Percentiles rank a stretch among this genome's conserved stretches.
phyloP scores from a whole-genome alignment of 2,113 vertebrate genomes.

The Istiophorus platypterus region DNA sequence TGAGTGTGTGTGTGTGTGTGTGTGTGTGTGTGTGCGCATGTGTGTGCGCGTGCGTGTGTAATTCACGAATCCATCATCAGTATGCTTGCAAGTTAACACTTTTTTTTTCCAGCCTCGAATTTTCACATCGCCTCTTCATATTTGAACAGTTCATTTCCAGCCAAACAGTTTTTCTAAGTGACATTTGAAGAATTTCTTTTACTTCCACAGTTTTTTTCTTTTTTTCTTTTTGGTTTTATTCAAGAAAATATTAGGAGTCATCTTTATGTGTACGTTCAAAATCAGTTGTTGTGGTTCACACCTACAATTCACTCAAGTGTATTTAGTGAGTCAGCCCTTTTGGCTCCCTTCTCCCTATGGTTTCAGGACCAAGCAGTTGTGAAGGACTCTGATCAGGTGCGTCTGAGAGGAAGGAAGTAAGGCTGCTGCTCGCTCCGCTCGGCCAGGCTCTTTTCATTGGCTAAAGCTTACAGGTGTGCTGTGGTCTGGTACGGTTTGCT shows the following conservation, averaged over 20 bases:
- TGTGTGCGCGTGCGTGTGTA: neutral
- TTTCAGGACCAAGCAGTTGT: constrained; percentile 82
- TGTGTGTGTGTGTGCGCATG: constrained; percentile 2
- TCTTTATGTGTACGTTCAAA: neutral
- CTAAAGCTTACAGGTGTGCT: constrained; percentile 80
- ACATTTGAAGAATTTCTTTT: neutral
- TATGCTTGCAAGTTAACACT: neutral
- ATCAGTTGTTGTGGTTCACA: constrained; percentile 7
- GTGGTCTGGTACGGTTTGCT: constrained; percentile 70
- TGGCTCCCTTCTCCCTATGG: constrained; percentile 77
- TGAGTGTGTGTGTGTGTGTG: constrained; percentile 4
- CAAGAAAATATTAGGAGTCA: neutral
- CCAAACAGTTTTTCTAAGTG: neutral
- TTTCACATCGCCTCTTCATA: constrained; percentile 1
- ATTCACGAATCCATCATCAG: neutral
- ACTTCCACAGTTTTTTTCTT: neutral
- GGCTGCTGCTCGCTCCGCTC: constrained; percentile 62
- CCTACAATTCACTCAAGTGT: constrained; percentile 10
- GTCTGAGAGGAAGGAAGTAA: constrained; percentile 75
- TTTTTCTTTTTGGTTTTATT: neutral
- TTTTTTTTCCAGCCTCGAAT: constrained; percentile 5
- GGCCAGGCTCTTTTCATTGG: constrained; percentile 57
- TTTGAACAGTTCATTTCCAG: neutral
- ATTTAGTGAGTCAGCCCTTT: constrained; percentile 51
- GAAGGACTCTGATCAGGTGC: constrained; percentile 81